Evolutionary conservation across 2,113 vertebrate genomes (phyloP).

Genomic region (Elephas maximus): DNA sequence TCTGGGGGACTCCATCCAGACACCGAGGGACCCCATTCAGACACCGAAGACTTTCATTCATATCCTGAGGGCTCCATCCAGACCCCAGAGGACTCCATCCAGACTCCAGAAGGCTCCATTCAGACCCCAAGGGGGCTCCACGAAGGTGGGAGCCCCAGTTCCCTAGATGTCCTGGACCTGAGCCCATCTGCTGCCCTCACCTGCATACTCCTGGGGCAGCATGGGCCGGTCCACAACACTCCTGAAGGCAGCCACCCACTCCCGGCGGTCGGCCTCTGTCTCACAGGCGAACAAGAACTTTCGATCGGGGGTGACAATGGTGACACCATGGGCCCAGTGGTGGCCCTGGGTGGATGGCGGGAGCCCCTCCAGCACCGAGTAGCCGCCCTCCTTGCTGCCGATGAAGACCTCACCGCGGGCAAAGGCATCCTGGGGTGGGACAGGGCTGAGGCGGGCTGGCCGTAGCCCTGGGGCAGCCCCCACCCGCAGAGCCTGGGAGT

Average conservation of each 20-base stretch:
- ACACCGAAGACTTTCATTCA: no score
- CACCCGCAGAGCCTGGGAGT: neutral
- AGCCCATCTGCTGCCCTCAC: constrained; percentile 78
- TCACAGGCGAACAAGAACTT: constrained; percentile 98
- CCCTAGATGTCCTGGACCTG: neutral
- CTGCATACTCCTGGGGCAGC: constrained; percentile 99
- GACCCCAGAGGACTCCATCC: neutral
- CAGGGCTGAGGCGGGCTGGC: neutral
- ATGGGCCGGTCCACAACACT: constrained; percentile 97
- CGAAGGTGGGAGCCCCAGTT: neutral
- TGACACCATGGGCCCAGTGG: constrained; percentile 97
- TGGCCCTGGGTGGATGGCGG: constrained; percentile 94
- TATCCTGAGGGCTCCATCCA: neutral
- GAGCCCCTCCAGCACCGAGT: constrained; percentile 94
- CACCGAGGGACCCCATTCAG: neutral
- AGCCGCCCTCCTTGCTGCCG: constrained; percentile 97
- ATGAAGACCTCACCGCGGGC: constrained; percentile 98
- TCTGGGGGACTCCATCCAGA: neutral
- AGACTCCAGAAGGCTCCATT: neutral
- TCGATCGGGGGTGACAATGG: constrained; percentile 96
- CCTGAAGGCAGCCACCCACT: constrained; percentile 96
- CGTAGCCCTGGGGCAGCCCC: no score
- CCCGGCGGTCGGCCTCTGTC: constrained; percentile 93
- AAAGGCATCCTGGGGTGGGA: constrained; percentile 93
- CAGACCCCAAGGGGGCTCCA: neutral